These are phyloP conservation scores for Limosa lapponica DNA, from an alignment of 2,797 vertebrate genomes.

Conservation along the genomic window DNA sequence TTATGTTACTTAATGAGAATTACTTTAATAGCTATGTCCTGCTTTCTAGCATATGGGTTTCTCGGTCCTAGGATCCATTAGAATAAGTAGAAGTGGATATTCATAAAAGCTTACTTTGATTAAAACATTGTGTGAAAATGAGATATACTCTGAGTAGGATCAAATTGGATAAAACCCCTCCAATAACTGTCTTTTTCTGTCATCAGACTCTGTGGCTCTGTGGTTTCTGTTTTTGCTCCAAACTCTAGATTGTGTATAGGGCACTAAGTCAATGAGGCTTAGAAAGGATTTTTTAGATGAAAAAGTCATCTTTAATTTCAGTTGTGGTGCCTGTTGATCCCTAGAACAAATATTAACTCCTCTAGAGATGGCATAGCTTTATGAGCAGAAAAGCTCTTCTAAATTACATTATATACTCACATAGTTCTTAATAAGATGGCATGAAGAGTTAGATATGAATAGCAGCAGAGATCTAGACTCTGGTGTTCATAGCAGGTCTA, in stretches of 20 bases:
- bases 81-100: not conserved
- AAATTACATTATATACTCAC: constrained; percentile 72
- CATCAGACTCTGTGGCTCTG: not conserved
- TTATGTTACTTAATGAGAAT: not conserved
- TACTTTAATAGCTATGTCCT: not conserved
- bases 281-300: constrained; percentile 72
- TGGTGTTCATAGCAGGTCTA: not conserved
- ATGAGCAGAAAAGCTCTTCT: constrained; percentile 75
- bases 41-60: not conserved
- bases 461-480: not conserved
- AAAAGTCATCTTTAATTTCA: constrained; percentile 78
- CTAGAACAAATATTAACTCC: constrained; percentile 77
- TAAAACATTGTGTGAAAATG: constrained; percentile 26
- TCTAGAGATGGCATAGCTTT: constrained; percentile 56
- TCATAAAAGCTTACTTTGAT: constrained; percentile 40
- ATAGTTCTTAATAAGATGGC: constrained; percentile 64
- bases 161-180: not conserved
- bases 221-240: not conserved
- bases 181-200: not conserved
- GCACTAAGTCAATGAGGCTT: constrained; percentile 69
- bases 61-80: not conserved
- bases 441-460: constrained; percentile 47
- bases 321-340: constrained; percentile 66
- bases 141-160: not conserved
- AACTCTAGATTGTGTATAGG: not conserved